Conservation (phyloP, 2,113 vertebrate species). For the Hylia prasina region DNA sequence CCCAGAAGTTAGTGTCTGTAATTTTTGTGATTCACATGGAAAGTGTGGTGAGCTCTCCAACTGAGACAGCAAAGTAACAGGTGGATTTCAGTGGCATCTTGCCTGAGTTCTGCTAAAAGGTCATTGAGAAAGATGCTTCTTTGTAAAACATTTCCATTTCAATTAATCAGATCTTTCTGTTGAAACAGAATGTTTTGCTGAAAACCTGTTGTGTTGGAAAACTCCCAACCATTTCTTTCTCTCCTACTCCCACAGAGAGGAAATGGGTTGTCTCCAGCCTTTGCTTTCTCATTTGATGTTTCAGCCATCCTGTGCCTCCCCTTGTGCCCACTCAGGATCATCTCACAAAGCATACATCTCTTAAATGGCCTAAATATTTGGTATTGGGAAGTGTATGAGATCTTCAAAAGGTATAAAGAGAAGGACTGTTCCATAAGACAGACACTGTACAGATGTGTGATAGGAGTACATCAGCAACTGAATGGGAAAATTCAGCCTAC, state of each 20-base stretch:
- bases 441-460: neutral
- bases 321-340: neutral
- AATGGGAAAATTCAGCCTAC: neutral
- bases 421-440: neutral
- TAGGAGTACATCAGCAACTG: neutral
- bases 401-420: neutral
- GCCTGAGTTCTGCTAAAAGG: constrained; percentile 10
- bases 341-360: neutral
- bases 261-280: neutral
- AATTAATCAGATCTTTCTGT: constrained; percentile 47
- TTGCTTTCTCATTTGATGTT: neutral
- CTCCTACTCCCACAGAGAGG: neutral
- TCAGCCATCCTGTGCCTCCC: neutral
- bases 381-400: neutral
- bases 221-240: constrained; percentile 12
- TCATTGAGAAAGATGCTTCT: constrained; percentile 36
- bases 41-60: neutral
- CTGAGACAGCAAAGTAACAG: neutral
- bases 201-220: constrained; percentile 57
- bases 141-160: constrained; percentile 57
- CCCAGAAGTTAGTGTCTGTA: neutral
- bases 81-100: neutral
- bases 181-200: constrained; percentile 38
- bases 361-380: neutral
- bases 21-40: neutral